phyloP scores from a whole-genome alignment of 2,888 invertebrate species.

The Tineola bisselliella region DNA sequence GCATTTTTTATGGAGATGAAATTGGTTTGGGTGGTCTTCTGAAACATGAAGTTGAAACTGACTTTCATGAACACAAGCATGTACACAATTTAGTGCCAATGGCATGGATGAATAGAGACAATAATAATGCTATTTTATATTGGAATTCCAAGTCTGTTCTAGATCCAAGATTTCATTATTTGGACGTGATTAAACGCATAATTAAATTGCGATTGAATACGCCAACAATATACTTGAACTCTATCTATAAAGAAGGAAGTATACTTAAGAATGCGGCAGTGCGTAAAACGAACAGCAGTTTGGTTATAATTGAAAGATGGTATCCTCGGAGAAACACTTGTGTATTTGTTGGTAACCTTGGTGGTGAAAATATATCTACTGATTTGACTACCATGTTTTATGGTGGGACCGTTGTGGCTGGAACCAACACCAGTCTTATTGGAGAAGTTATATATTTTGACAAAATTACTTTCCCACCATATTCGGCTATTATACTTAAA shows the following conservation, averaged over 20 bases:
- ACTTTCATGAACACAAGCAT: slow-evolving; percentile 68
- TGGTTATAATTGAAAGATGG: slow-evolving; percentile 79
- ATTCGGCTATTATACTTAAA: slow-evolving; percentile 53
- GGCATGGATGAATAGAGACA: slow-evolving; percentile 67
- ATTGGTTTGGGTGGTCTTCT: slow-evolving; percentile 73
- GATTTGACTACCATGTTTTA: slow-evolving; percentile 82
- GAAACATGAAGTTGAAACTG: slow-evolving; percentile 59
- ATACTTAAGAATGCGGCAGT: slow-evolving; percentile 74
- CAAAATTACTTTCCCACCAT: slow-evolving; percentile 47
- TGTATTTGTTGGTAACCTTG: slow-evolving; percentile 79
- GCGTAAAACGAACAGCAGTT: slow-evolving; percentile 70
- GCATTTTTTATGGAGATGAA: slow-evolving; percentile 93
- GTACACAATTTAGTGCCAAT: slow-evolving; percentile 77
- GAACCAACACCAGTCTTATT: slow-evolving; percentile 43
- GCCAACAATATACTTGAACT: slow-evolving; percentile 78
- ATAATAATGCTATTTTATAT: slow-evolving; percentile 46
- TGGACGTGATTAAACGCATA: slow-evolving; percentile 68
- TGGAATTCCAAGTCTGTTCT: slow-evolving; percentile 72
- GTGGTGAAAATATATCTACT: slow-evolving; percentile 65
- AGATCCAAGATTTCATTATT: slow-evolving; percentile 58
- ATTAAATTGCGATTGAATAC: slow-evolving; percentile 68
- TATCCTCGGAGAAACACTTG: slow-evolving; percentile 82
- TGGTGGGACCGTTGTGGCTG: slow-evolving; percentile 69
- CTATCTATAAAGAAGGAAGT: slow-evolving; percentile 72
- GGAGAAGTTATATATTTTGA: slow-evolving; percentile 53